Percentiles rank a stretch among this genome's conserved stretches.
Conservation (phyloP, 1,140 invertebrate genomes). For the Dreissena rostriformis region DNA sequence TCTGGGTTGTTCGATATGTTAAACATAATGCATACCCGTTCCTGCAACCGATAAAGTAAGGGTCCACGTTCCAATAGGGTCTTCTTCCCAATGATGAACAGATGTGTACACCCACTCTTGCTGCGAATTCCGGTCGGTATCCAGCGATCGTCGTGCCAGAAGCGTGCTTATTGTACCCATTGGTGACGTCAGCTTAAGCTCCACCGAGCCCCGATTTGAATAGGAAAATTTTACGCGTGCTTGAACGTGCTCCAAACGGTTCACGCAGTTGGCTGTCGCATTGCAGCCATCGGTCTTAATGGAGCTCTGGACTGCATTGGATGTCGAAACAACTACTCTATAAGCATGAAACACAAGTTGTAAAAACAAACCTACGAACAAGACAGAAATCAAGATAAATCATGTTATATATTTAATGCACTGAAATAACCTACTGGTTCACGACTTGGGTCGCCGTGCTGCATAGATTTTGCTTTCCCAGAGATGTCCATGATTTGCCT, state of each 20-base stretch:
- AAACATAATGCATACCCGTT: background rate
- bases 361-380: no score
- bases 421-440: no score
- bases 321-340: background rate
- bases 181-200: conserved; percentile 19
- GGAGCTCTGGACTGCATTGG: background rate
- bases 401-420: no score
- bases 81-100: conserved; percentile 21
- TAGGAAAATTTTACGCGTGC: conserved; percentile 7
- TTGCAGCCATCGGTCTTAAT: conserved; percentile 9
- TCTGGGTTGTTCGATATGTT: background rate
- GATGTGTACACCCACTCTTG: conserved; percentile 17
- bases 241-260: conserved; percentile 18
- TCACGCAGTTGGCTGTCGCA: background rate
- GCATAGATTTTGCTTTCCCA: no score
- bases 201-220: background rate
- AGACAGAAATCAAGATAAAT: no score
- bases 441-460: no score
- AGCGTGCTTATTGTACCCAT: background rate
- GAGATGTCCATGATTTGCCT: no score
- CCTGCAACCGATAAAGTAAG: background rate
- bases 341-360: background rate
- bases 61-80: conserved; percentile 4
- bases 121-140: background rate
- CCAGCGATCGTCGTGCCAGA: background rate